Conservation (phyloP, 2,797 vertebrate genomes). For the Meda fulgida region DNA sequence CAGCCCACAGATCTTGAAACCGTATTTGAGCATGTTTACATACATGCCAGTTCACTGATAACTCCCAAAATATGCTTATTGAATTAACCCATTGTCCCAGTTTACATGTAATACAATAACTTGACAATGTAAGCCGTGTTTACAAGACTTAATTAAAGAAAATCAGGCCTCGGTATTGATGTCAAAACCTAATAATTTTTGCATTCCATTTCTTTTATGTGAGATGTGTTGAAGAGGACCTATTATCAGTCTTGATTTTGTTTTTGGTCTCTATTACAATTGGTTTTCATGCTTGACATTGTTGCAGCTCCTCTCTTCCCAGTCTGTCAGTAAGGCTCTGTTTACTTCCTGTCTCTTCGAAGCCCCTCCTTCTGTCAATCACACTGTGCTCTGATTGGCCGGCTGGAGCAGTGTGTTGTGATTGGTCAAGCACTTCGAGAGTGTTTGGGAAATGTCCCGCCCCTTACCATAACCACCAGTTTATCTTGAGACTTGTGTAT, state of each 20-base stretch:
- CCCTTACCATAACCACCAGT: too few species aligned
- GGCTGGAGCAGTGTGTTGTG: neutral
- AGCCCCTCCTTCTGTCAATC: neutral
- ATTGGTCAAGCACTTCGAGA: too few species aligned
- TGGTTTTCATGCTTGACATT: neutral
- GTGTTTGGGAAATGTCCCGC: too few species aligned
- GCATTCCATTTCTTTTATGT: neutral
- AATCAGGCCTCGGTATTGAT: too few species aligned
- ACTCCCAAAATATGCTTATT: neutral
- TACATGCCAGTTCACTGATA: neutral
- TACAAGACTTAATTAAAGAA: neutral
- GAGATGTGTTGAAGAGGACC: neutral
- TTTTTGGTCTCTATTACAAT: neutral
- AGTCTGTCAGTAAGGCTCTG: neutral
- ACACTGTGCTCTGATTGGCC: neutral
- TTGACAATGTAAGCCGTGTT: too few species aligned
- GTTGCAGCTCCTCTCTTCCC: neutral
- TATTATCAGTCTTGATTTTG: neutral
- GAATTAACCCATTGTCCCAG: neutral
- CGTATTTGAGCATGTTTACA: neutral
- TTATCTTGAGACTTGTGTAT: neutral
- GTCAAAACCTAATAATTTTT: neutral
- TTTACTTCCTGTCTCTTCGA: neutral
- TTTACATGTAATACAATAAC: neutral
- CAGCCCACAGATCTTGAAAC: constrained; percentile 46